Base-by-base conservation (phyloP, 2,797 vertebrate genomes). In the Catostomus latipinnis region DNA sequence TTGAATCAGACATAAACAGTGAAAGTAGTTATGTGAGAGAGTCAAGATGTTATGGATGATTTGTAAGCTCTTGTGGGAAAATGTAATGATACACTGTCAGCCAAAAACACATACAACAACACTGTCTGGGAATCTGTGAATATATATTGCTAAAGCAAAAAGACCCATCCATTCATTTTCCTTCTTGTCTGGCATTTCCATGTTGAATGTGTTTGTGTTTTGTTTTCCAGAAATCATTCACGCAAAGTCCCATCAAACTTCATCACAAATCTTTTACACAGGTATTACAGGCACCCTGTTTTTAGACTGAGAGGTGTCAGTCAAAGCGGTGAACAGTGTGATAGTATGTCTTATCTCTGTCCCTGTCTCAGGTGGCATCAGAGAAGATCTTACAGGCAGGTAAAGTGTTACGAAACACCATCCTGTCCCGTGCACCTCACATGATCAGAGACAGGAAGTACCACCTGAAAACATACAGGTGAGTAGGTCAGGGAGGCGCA, bases 361-460 rank as follows among this genome's bases (percentile, higher is more conserved):
- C 48, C 67, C 53, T 58, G 16, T 76, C 46, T 78, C 58, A 99
- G 98, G 94, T 98, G 76, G 95, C 96, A 18, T 99, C 97, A 67
- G 97, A 98, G 90, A 98, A 97, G 93, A 96, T 99, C 87, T 92
- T 98, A 86, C 92, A 88, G 72, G 96, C 96, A 13, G 97, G 96
- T 86, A 97, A 96, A 88, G 94, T 97, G 86, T 93, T 99, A 80
- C 95, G 96, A 70, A 94, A 95, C 2, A 91, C 93, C 79, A 96
- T 99, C 84, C 94, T 99, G 60, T 95, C 95, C 83, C 90, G 93
- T 87, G 95, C 96, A 2, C 95, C 98, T 86, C 97, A 99, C 90
- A 98, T 99, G 96, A 99, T 99, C 90, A 93, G 98, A 91, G 98
- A 99, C 90, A 95, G 98, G 86, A 99, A 98, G 90, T 99, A 96